Base-by-base conservation (phyloP, 2,797 vertebrate species). In the Phaenicophaeus curvirostris region DNA sequence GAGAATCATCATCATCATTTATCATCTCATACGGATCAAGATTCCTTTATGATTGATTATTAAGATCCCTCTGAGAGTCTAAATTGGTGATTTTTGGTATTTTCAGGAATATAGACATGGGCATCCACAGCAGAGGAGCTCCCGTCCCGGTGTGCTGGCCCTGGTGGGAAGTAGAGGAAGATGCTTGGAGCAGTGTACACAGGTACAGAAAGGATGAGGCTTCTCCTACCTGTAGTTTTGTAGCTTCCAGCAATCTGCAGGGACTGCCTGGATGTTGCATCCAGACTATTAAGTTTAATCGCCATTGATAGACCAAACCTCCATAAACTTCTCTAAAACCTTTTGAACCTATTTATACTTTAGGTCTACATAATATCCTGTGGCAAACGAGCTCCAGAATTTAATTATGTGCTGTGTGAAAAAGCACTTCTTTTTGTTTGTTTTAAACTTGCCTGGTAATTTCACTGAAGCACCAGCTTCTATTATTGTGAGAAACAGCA, bases 241-340 rank as follows among this genome's bases (percentile, higher is more conserved):
- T 84, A 91, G 42, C 93, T 96, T 44, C 94, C 87, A 94, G 87
- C 93, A 62, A 88, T 69, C 76, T 77, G 39, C 2, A 7, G 75
- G 89, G 21, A 35, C 82, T 87, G 91, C 85, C 53, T 83, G 87
- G 77, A 58, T 1, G 8, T 30, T 62, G 39, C 89, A 59, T 30
- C 62, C 66, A 48, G 83, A 59, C 67, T 33, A 81, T 93, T 86
- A 86, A 37, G 19, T 78, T 62, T 81, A 90, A 94, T 91, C 17
- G 1, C 63, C 73, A 31, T 42, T 72, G 90, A 84, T 81, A 86
- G 87, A 78, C 62, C 87, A 73, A 95, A 86, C 62, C 85, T 86
- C 80, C 59, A 30, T 93, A 86, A 95, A 93, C 85, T 91, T 53
- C 73, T 88, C 90, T 84, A 69, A 95, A 95, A 71, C 91, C 91